These are phyloP conservation scores for Pavo muticus DNA, from an alignment of 2,113 vertebrate genomes.

Conservation along the genomic window DNA sequence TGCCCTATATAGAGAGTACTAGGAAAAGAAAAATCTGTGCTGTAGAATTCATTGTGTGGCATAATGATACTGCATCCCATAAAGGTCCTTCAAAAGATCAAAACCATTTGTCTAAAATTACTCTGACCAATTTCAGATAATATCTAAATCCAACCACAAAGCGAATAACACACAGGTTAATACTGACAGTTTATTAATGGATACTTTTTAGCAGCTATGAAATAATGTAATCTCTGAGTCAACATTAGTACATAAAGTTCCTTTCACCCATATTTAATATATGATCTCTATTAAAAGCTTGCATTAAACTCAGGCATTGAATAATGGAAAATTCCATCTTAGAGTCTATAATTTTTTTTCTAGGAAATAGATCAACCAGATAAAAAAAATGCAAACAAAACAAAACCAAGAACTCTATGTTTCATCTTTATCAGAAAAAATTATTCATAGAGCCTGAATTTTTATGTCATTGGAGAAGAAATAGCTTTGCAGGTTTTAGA, in stretches of 20 bases:
- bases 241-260: slow-evolving; percentile 27
- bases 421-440: background rate
- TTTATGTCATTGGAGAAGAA: background rate
- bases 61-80: background rate
- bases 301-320: slow-evolving; percentile 6
- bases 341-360: slow-evolving; percentile 23
- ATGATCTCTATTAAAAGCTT: slow-evolving; percentile 19
- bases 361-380: slow-evolving; percentile 15
- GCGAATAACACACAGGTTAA: slow-evolving; percentile 43
- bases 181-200: slow-evolving; percentile 43
- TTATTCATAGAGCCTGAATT: background rate
- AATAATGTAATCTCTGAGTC: slow-evolving; percentile 32
- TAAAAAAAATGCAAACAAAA: slow-evolving; percentile 7
- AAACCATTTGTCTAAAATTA: slow-evolving; percentile 54
- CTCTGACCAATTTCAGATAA: slow-evolving; percentile 7
- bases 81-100: slow-evolving; percentile 47
- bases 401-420: background rate
- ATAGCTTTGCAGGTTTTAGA: background rate
- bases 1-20: background rate
- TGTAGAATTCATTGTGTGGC: slow-evolving; percentile 43
- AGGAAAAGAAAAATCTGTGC: slow-evolving; percentile 15
- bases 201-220: slow-evolving; percentile 3
- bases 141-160: slow-evolving; percentile 24
- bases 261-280: slow-evolving; percentile 59
- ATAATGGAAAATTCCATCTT: slow-evolving; percentile 27